Base-by-base conservation (phyloP, 2,113 vertebrate species). In the Axis porcinus region DNA sequence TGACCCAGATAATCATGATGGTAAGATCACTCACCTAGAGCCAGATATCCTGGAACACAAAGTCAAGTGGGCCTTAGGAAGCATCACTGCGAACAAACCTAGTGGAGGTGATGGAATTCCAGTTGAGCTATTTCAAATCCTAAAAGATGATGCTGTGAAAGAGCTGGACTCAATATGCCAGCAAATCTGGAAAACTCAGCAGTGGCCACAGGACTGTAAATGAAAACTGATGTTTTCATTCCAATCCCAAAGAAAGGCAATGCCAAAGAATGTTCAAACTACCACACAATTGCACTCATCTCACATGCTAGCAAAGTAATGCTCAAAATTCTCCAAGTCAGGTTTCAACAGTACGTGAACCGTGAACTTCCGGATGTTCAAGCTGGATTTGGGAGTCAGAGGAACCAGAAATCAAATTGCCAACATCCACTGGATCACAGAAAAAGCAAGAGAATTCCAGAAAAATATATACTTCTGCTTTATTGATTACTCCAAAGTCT, bases 361-460 rank as follows among this genome's bases (percentile, higher is more conserved):
- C 3, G 4, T 67, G 33, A 67, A 36, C 64, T 67, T 36, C 33
- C 9, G n/a, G 64, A 70, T 70, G n/a, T 36, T 70, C 64, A 36
- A 36, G 64, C 64, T 70, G n/a, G n/a, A 70, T 70, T 12, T 70
- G 36, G 64, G 36, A 36, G 64, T 4, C 64, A 70, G n/a, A 70
- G n/a, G n/a, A 70, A 70, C 64, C 64, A 36, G 17, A 70, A 17
- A 70, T 70, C 64, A 70, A 21, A 70, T 36, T 67, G 64, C 64
- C n/a, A 21, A 70, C n/a, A 70, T 70, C 19, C 0, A 2, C 0
- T 23, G 17, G 64, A 70, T 70, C 64, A 70, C 5, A 0, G 17
- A 12, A 70, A 70, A 70, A 36, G 4, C 33, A 67, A 36, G n/a
- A 70, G 2, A 70, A 11, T 70, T 70, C 16, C 64, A 67, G 17